Evolutionary conservation across 2,888 invertebrate genomes (phyloP), one percentile per base, ranked within the genome.

Genomic region (Endomychus coccineus): DNA sequence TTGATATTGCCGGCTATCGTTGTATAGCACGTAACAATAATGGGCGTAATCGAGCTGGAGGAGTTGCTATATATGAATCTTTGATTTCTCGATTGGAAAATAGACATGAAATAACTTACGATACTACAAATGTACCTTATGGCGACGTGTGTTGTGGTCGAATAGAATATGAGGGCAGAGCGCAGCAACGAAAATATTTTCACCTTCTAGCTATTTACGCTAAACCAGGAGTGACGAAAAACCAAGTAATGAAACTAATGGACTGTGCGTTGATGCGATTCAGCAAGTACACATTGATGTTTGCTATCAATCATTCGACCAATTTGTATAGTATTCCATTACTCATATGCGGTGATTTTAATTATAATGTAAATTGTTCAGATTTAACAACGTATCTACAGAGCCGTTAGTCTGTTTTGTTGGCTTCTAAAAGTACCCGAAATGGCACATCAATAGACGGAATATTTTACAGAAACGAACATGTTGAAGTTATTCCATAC

Each of bases 191-290:
- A 19, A 19, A 6, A 19, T n/a, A 19, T 19, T 19, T 19, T 19
- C n/a, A 19, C 21, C 21, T 19, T 19, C 6, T 19, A 19, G n/a
- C 21, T 19, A 19, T 19, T 19, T 19, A 19, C 21, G n/a, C 21
- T 19, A 19, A 19, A 19, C 6, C 21, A 7, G n/a, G 6, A 7
- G 21, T 19, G 6, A 19, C 21, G 21, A 19, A 19, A 19, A 19
- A 19, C n/a, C 21, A 19, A 19, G 21, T n/a, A 19, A 19, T 19
- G 21, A 6, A 19, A 7, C 21, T 19, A 19, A 19, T 19, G 21
- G n/a, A 19, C 21, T 19, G 21, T 19, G 21, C 21, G 21, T 19
- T 19, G 21, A 19, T 19, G 21, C 21, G n/a, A 19, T 19, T 19
- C 21, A 19, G n/a, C 21, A 19, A 19, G 21, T n/a, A 19, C 21